A percentile compares a stretch with the other conserved stretches of the same genome.
Evolutionary conservation across 2,797 vertebrate species (phyloP).

Genomic region (Cyclura pinguis): DNA sequence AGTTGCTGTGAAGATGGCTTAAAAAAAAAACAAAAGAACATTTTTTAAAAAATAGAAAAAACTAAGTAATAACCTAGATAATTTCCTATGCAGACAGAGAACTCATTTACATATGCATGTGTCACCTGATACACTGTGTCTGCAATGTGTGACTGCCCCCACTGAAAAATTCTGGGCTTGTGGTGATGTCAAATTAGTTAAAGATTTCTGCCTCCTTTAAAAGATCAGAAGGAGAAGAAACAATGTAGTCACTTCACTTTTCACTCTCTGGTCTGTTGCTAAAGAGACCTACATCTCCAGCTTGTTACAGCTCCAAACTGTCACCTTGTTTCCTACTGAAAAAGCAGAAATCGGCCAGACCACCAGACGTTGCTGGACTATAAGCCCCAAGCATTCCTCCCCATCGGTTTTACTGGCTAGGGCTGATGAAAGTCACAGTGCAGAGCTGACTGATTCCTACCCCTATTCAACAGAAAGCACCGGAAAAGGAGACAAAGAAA

Average conservation of each 20-base stretch:
- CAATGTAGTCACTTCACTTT: background rate
- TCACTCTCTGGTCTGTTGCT: background rate
- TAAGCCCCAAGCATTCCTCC: no score
- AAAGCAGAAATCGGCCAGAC: no score
- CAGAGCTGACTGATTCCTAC: no score
- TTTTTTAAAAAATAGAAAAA: background rate
- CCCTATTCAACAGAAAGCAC: background rate
- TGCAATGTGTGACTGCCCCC: background rate
- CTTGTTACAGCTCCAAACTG: background rate
- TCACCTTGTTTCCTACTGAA: background rate
- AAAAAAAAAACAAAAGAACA: no score
- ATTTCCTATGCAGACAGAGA: background rate
- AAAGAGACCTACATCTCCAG: background rate
- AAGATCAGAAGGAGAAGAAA: conserved; percentile 2
- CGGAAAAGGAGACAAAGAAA: background rate
- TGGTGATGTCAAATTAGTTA: background rate
- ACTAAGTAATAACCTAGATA: background rate
- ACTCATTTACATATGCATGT: background rate
- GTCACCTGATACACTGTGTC: background rate
- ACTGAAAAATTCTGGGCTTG: background rate
- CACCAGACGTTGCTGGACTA: no score
- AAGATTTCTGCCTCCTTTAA: background rate
- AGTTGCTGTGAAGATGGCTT: no score
- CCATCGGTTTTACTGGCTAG: no score
- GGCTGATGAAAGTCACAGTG: no score